phyloP scores from a whole-genome alignment of 2,797 vertebrate genomes.

The Taenioides sp. region DNA sequence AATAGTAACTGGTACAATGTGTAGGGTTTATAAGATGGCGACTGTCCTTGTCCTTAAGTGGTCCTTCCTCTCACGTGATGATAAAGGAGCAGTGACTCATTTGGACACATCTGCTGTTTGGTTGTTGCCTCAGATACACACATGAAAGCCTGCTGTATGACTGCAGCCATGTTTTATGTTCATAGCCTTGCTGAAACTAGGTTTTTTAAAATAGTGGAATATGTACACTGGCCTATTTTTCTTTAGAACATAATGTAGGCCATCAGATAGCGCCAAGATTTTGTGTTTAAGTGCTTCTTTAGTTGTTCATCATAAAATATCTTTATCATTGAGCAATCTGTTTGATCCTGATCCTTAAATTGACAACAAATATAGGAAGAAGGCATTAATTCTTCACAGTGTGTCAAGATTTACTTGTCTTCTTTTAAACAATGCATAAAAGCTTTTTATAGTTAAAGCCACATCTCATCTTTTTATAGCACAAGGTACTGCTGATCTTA shows the following conservation, averaged over 20 bases:
- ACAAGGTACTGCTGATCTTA: slow-evolving; percentile 37
- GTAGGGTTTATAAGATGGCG: neutral
- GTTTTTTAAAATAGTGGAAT: slow-evolving; percentile 38
- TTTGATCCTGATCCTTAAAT: neutral
- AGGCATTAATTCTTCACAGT: neutral
- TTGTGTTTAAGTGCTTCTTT: slow-evolving; percentile 40
- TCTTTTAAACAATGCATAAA: neutral
- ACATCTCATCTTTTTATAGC: slow-evolving; percentile 43
- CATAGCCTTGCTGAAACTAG: slow-evolving; percentile 25
- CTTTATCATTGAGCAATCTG: slow-evolving; percentile 1
- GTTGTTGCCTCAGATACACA: slow-evolving; percentile 24
- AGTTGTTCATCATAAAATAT: slow-evolving; percentile 40
- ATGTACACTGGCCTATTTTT: slow-evolving; percentile 63
- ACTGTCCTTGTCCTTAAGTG: slow-evolving; percentile 7
- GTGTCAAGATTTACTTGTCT: neutral
- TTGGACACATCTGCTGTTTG: slow-evolving; percentile 31
- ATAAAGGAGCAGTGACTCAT: slow-evolving; percentile 39
- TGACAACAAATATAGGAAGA: neutral
- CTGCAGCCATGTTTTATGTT: slow-evolving; percentile 40
- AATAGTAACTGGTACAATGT: neutral
- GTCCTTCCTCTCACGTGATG: slow-evolving; percentile 26
- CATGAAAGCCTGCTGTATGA: slow-evolving; percentile 10
- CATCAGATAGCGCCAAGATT: slow-evolving; percentile 46
- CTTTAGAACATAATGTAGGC: slow-evolving; percentile 59
- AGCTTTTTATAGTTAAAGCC: slow-evolving; percentile 6